phyloP scores from a whole-genome alignment of 2,113 vertebrate genomes.

The Halcyon malimbica region DNA sequence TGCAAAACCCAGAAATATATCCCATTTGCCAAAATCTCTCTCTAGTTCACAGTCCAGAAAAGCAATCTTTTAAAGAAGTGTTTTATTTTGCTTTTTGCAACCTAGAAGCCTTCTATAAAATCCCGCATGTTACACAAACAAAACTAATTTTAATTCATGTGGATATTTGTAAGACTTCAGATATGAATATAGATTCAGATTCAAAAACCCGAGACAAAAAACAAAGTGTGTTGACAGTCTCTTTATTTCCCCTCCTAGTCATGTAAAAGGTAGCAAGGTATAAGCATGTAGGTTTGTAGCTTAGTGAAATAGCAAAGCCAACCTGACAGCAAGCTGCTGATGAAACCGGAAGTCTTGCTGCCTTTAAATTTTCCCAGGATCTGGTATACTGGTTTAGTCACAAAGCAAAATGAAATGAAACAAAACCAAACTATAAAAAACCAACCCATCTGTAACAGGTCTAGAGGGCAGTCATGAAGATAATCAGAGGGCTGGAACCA shows the following conservation, averaged over 20 bases:
- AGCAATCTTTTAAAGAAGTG: not conserved
- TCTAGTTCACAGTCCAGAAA: not conserved
- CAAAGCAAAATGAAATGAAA: not conserved
- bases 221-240: not conserved
- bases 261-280: not conserved
- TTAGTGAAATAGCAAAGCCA: not conserved
- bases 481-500: not conserved
- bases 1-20: not conserved
- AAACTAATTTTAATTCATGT: not conserved
- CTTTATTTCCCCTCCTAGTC: not conserved
- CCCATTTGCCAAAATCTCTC: not conserved
- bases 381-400: not conserved
- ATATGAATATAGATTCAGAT: not conserved
- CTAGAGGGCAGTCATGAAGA: too few relatives aligned
- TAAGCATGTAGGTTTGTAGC: not conserved
- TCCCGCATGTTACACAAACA: not conserved
- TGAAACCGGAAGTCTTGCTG: not conserved
- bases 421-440: not conserved
- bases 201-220: not conserved
- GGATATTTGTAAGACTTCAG: not conserved
- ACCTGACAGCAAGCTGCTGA: not conserved
- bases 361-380: not conserved
- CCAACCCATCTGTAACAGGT: not conserved
- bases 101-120: not conserved
- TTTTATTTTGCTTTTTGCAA: not conserved